These are phyloP conservation scores for Gerosis bhagava DNA, from an alignment of 2,888 invertebrate genomes.

Conservation along the genomic window DNA sequence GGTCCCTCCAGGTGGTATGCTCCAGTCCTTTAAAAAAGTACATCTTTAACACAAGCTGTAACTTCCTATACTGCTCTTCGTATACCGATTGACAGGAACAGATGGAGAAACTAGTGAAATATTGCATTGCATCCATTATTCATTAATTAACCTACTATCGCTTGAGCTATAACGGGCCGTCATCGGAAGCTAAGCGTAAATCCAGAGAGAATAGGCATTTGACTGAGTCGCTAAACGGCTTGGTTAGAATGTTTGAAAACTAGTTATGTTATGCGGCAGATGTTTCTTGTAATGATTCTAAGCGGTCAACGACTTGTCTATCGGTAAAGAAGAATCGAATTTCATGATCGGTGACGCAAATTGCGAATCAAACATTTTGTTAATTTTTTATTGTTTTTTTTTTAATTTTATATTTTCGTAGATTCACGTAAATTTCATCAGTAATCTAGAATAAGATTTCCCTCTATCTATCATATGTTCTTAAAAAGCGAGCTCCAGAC, in stretches of 20 bases:
- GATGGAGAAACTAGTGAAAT: constrained; percentile 60
- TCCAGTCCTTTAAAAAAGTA: background rate
- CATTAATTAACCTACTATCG: constrained; percentile 68
- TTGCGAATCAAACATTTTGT: background rate
- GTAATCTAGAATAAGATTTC: no score
- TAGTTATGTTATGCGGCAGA: constrained; percentile 18
- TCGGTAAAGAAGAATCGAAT: constrained; percentile 7
- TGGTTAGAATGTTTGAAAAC: constrained; percentile 28
- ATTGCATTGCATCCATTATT: constrained; percentile 68
- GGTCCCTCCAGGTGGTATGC: no score
- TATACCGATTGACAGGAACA: constrained; percentile 33
- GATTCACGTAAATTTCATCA: no score
- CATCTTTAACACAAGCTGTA: constrained; percentile 41
- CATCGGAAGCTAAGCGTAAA: constrained; percentile 39
- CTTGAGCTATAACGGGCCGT: constrained; percentile 53
- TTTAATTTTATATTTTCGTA: background rate
- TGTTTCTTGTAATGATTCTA: constrained; percentile 15
- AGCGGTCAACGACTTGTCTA: constrained; percentile 24
- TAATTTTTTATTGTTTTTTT: background rate
- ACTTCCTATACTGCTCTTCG: constrained; percentile 44
- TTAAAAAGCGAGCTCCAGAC: no score
- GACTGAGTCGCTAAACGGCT: constrained; percentile 35
- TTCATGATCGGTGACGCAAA: constrained; percentile 6
- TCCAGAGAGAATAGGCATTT: constrained; percentile 8
- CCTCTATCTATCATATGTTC: no score